Evolutionary conservation across 2,113 vertebrate species (phyloP).

Genomic region (Nothocercus julius): DNA sequence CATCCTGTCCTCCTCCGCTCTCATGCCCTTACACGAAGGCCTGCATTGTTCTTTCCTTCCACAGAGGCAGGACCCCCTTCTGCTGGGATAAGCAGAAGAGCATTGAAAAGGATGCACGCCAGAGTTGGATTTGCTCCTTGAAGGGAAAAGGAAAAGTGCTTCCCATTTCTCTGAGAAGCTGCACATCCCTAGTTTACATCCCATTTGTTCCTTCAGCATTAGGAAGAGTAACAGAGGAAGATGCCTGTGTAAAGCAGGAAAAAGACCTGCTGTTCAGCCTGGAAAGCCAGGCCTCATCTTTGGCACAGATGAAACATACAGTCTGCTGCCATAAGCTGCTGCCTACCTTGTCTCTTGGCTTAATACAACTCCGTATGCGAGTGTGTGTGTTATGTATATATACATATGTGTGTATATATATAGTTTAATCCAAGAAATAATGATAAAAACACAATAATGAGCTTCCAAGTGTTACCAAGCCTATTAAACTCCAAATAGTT

Average conservation of each 20-base stretch:
- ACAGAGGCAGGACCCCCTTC: neutral
- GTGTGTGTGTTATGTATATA: conserved; percentile 40
- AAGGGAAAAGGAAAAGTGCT: neutral
- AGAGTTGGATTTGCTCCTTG: neutral
- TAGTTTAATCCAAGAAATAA: conserved; percentile 72
- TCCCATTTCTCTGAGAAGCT: neutral
- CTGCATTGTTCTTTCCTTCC: neutral
- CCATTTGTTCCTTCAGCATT: neutral
- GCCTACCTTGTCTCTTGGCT: conserved; percentile 64
- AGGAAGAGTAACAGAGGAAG: neutral
- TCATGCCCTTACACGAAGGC: neutral
- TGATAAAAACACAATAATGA: conserved; percentile 74
- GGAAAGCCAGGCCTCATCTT: neutral
- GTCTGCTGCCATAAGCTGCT: conserved; percentile 59
- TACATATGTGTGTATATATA: conserved; percentile 57
- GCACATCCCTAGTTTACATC: neutral
- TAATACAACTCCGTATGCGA: conserved; percentile 46
- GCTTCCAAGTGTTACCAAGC: conserved; percentile 76
- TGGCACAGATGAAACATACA: conserved; percentile 26
- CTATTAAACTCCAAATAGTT: conserved; percentile 77
- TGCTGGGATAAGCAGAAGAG: neutral
- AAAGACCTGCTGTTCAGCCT: conserved; percentile 53
- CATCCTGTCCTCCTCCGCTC: neutral
- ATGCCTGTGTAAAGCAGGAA: neutral
- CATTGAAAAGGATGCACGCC: neutral